These are phyloP conservation scores for Liolophura sinensis DNA, from an alignment of 1,140 invertebrate genomes.

Conservation along the genomic window DNA sequence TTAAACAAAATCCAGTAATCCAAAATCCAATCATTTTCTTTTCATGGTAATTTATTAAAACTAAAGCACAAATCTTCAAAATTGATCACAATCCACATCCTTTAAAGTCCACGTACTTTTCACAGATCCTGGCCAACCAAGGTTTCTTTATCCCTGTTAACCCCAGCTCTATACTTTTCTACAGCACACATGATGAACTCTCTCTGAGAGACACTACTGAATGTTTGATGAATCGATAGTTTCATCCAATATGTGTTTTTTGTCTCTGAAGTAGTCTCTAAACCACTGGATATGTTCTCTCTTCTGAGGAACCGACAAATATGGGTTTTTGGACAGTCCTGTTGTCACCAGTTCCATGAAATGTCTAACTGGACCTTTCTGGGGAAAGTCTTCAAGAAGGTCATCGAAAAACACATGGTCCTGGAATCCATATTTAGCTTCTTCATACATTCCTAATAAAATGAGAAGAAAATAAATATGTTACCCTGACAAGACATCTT, in stretches of 20 bases:
- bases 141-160: too few relatives aligned
- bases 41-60: too few relatives aligned
- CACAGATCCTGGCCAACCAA: too few relatives aligned
- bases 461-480: slow-evolving; percentile 11
- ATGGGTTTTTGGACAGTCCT: slow-evolving; percentile 94
- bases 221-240: slow-evolving; percentile 12
- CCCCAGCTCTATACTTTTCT: too few relatives aligned
- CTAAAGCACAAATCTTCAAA: too few relatives aligned
- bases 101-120: too few relatives aligned
- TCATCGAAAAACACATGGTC: slow-evolving; percentile 88
- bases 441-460: slow-evolving; percentile 69
- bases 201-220: too few relatives aligned
- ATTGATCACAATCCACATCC: too few relatives aligned
- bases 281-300: slow-evolving; percentile 91
- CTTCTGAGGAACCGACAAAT: slow-evolving; percentile 85
- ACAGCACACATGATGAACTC: too few relatives aligned
- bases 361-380: slow-evolving; percentile 84
- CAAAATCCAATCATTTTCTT: too few relatives aligned
- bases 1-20: too few relatives aligned
- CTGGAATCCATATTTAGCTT: slow-evolving; percentile 59
- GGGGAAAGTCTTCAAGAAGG: slow-evolving; percentile 83
- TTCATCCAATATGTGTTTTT: slow-evolving; percentile 74
- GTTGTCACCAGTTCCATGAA: slow-evolving; percentile 96
- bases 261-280: slow-evolving; percentile 84
- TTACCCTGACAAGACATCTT: not conserved